Base-by-base conservation (phyloP, 2,113 vertebrate species). In the Ceyx melanurus region DNA sequence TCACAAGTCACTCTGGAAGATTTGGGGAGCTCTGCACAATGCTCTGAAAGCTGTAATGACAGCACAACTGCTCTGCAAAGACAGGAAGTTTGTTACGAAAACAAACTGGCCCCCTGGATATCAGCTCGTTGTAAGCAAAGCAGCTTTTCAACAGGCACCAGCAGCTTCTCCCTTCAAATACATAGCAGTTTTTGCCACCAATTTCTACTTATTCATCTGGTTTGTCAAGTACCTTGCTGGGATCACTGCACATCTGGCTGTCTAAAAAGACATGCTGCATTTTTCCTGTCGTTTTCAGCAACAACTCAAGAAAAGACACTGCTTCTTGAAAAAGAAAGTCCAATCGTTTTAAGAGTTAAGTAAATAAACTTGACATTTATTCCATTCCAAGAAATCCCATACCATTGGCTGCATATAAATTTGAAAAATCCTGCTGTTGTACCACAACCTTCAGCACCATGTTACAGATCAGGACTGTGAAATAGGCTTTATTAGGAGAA, bases 1-100 rank as follows among this genome's bases (percentile, higher is more conserved):
- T 92, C 93, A 60, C 80, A 93, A 94, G 94, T 61, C 73, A 6
- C 80, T 90, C 75, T 51, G 77, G 77, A 71, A 67, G 94, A 90
- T 95, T 84, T 86, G 92, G 93, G 93, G 94, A 75, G 68, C 57
- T 45, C 86, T 88, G 92, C 92, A 94, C 80, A 88, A 95, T 94
- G 96, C 95, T 90, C 86, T 96, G 93, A 80, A 86, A 95, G 92
- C 93, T 95, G 77, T 92, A 97, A 62, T 97, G 97, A 96, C 97
- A 97, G 95, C 95, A 96, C 74, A 85, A 91, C 94, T 94, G 79
- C 92, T 93, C 93, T 92, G 96, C 96, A 95, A 84, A 94, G 93
- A 93, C 97, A 97, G 97, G 97, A 97, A 97, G 97, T 97, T 97
- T 97, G 95, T 94, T 96, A 96, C 88, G 70, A 95, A 96, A 96